Base-by-base conservation (phyloP, 2,888 invertebrate species). In the Linnaemya tessellans region DNA sequence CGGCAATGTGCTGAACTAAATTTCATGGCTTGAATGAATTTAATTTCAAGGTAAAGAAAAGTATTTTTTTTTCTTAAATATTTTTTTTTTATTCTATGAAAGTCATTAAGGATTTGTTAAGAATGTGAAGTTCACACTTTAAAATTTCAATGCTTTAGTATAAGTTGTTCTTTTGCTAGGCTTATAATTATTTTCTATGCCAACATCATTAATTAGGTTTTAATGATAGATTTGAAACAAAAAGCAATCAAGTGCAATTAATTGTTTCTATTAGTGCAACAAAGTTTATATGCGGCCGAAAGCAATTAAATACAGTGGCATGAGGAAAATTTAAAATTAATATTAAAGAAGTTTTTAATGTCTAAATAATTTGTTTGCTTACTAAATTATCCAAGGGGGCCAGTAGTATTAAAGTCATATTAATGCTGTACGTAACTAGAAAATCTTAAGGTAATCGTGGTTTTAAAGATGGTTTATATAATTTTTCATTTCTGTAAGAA, bases 151-250 rank as follows among this genome's bases (percentile, higher is more conserved):
- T 49, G 51, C 43, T 54, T 18, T 18, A 9, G n/a, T 67, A 43
- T 60, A 1, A 22, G 25, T 5, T 18, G 22, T 58, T 65, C 22
- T 43, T 51, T 22, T 18, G 22, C 41, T 11, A 25, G 41, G 68
- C 56, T 64, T 84, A 51, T 74, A 81, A 81, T 84, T 79, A 68
- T 70, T 46, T 18, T 20, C 64, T 41, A 43, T 85, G 78, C 56
- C n/a, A 70, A 70, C 64, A 65, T 65, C 81, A 85, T 74, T 82
- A 85, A 82, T 85, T 82, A 70, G n/a, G 49, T 71, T 79, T 82
- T 85, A 82, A 85, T 85, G 65, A 85, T 85, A 79, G 81, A 75
- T 58, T 79, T 75, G 38, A 18, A 22, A 65, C 56, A 51, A 41
- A 71, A 64, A 46, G 65, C 79, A 79, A 81, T 85, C 81, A 79